Conservation (phyloP, 1,140 invertebrate genomes). For the Aricia agestis region DNA sequence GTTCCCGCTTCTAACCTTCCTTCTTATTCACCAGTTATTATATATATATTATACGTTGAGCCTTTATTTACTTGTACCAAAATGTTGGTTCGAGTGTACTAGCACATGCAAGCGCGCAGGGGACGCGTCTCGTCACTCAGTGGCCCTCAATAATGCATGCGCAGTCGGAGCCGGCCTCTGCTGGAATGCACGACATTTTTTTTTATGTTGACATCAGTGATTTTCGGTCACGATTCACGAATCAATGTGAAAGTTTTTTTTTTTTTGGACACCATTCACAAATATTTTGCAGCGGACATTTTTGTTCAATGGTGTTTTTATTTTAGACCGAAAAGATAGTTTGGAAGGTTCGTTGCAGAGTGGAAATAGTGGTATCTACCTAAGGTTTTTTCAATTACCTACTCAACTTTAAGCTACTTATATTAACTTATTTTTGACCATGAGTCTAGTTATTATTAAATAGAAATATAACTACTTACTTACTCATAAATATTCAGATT, state of each 20-base stretch:
- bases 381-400: no score
- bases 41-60: no score
- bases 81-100: constrained; percentile 27
- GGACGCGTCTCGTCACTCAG: constrained; percentile 62
- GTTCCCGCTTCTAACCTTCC: no score
- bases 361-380: neutral
- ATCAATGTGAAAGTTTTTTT: constrained; percentile 28
- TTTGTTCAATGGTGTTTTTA: neutral
- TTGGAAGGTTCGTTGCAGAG: neutral
- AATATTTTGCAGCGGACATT: constrained; percentile 14
- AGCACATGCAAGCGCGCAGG: constrained; percentile 27
- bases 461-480: no score
- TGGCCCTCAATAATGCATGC: constrained; percentile 68
- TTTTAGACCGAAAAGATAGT: neutral
- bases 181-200: constrained; percentile 34
- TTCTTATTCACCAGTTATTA: no score
- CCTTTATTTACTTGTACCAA: no score
- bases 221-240: constrained; percentile 23
- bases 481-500: no score
- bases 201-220: constrained; percentile 26
- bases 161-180: constrained; percentile 41
- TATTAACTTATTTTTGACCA: no score
- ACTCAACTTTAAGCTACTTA: no score
- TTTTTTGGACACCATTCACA: constrained; percentile 22
- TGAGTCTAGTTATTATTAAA: no score